Evolutionary conservation across 2,113 vertebrate genomes (phyloP).

Genomic region (Nothoprocta perdicaria): DNA sequence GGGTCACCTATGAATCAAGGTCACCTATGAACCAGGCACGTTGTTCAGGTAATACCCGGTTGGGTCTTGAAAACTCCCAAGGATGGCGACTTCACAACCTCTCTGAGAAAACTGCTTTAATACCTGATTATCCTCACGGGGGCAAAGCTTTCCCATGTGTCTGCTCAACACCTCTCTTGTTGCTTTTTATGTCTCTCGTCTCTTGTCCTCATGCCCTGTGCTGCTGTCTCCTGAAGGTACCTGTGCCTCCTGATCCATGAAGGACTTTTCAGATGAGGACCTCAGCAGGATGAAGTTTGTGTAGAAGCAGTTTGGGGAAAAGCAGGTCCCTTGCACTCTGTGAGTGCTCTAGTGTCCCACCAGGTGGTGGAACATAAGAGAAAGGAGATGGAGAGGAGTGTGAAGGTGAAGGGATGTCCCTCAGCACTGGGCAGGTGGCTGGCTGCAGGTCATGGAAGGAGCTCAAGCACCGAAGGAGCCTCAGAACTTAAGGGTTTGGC

Average conservation of each 20-base stretch:
- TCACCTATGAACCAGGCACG: neutral
- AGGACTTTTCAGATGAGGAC: neutral
- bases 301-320: neutral
- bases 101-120: neutral
- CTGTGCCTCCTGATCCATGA: neutral
- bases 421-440: neutral
- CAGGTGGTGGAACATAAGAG: neutral
- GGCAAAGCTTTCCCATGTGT: neutral
- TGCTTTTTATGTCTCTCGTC: neutral
- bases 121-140: neutral
- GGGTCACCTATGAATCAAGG: neutral
- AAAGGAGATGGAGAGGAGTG: neutral
- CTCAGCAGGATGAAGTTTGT: neutral
- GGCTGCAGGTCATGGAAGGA: neutral
- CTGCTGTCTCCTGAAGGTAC: neutral
- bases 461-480: neutral
- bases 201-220: neutral
- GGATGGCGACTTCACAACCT: neutral
- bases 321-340: neutral
- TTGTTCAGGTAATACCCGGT: accelerated
- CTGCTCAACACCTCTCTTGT: neutral
- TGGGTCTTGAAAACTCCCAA: neutral
- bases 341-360: neutral
- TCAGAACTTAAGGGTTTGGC: neutral
- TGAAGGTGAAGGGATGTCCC: neutral